Percentiles rank a stretch among this genome's conserved stretches.
These are phyloP conservation scores for Isurus oxyrinchus DNA, from an alignment of 2,113 vertebrate species.

Conservation along the genomic window DNA sequence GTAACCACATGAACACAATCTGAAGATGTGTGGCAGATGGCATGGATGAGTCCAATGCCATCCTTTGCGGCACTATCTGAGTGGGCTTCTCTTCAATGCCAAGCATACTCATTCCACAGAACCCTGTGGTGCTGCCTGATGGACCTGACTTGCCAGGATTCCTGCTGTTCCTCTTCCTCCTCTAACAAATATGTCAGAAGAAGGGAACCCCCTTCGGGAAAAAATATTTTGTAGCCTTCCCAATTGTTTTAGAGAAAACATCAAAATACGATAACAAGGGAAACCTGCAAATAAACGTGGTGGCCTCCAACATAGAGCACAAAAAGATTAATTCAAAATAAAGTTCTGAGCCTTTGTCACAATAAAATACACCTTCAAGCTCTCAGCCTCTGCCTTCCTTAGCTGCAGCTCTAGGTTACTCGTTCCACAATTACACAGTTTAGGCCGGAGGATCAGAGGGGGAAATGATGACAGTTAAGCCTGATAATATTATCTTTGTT, in stretches of 20 bases:
- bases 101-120: not conserved
- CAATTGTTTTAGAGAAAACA: not conserved
- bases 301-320: not conserved
- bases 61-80: not conserved
- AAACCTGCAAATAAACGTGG: not conserved
- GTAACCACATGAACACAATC: not conserved
- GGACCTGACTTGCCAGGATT: not conserved
- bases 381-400: not conserved
- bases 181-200: not conserved
- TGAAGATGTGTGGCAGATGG: not conserved
- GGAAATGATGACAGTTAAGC: not conserved
- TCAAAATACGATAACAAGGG: not conserved
- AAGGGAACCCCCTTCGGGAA: not conserved
- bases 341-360: not conserved
- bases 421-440: not conserved
- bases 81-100: not conserved
- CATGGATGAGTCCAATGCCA: not conserved
- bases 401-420: not conserved
- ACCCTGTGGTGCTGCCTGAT: not conserved
- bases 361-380: not conserved
- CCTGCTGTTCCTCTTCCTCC: not conserved
- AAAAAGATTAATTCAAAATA: not conserved
- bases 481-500: too few relatives aligned
- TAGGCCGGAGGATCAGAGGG: not conserved
- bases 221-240: not conserved